These are phyloP conservation scores for Cebus imitator DNA, from an alignment of 2,113 vertebrate species.

Conservation along the genomic window DNA sequence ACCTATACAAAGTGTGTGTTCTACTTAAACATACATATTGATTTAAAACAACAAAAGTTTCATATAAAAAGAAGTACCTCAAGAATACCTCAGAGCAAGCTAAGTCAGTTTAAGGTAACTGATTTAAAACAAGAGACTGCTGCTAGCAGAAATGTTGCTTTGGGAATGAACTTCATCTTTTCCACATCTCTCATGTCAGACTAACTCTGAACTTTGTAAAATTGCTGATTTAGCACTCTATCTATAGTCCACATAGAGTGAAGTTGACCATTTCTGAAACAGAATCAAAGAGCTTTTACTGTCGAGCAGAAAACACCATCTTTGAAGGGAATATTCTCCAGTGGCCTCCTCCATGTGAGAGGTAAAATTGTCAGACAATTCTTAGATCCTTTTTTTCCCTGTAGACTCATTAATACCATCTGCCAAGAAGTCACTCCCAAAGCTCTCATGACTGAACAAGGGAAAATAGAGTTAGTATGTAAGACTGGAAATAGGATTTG, in stretches of 20 bases:
- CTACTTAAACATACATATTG: not conserved
- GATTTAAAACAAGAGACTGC: not conserved
- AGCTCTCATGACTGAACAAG: not conserved
- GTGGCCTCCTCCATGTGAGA: not conserved
- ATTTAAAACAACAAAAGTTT: not conserved
- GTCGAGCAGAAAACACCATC: not conserved
- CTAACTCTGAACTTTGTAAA: not conserved
- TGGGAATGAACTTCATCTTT: not conserved
- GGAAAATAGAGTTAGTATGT: not conserved
- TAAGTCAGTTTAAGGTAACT: not conserved
- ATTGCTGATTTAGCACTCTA: not conserved
- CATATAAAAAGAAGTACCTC: not conserved
- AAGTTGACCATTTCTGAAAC: not conserved
- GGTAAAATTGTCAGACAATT: constrained; percentile 23
- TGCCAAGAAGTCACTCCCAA: not conserved
- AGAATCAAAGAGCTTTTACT: constrained; percentile 29
- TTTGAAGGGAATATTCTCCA: constrained; percentile 23
- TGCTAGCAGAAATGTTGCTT: not conserved
- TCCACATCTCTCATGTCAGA: not conserved
- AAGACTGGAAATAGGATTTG: not conserved
- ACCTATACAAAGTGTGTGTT: not conserved
- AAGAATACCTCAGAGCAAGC: not conserved
- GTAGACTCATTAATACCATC: constrained; percentile 39
- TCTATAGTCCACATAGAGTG: not conserved
- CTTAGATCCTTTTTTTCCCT: constrained; percentile 4